These are phyloP conservation scores for Gambusia holbrooki DNA, from an alignment of 2,113 vertebrate species.

Conservation along the genomic window DNA sequence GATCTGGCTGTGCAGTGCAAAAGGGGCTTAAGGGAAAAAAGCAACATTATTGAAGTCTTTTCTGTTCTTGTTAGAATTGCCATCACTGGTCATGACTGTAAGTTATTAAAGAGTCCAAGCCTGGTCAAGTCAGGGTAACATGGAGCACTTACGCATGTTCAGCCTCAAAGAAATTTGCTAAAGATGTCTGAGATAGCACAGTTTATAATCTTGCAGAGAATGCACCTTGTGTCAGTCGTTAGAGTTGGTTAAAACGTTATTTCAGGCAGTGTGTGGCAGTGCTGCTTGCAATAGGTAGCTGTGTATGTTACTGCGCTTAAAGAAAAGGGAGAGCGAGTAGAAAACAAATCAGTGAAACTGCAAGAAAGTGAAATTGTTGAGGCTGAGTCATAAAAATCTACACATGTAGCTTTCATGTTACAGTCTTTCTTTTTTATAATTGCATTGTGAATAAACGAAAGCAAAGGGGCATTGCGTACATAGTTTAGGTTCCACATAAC, in stretches of 20 bases:
- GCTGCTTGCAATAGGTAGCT: neutral
- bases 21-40: too few species aligned
- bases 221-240: neutral
- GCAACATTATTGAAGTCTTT: slow-evolving; percentile 3
- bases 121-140: slow-evolving; percentile 5
- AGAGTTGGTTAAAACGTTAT: neutral
- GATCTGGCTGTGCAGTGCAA: too few species aligned
- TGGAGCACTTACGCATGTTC: neutral
- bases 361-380: neutral
- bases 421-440: neutral
- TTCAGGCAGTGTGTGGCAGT: too few species aligned
- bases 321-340: neutral
- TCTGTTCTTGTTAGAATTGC: slow-evolving; percentile 30
- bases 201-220: neutral
- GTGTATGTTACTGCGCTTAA: too few species aligned
- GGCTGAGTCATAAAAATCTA: neutral
- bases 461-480: neutral
- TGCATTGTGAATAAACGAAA: neutral
- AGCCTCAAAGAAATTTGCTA: neutral
- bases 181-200: too few species aligned
- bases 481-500: neutral
- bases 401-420: too few species aligned
- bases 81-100: neutral
- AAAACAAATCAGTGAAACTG: too few species aligned
- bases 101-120: slow-evolving; percentile 9